Conservation (phyloP, 2,888 invertebrate genomes). For the Dendrolimus houi region DNA sequence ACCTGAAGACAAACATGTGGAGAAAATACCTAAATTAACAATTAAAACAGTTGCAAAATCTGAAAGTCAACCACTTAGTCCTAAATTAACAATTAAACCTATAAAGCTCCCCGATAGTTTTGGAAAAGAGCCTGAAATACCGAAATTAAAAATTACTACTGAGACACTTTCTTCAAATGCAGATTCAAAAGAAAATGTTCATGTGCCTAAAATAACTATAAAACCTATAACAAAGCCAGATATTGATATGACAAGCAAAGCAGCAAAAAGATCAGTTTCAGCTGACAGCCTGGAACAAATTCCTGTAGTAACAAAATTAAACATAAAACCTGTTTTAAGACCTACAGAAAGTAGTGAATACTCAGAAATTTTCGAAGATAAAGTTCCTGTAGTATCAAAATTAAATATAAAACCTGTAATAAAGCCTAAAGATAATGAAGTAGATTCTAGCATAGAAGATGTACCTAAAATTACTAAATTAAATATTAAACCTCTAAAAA, state of each 20-base stretch:
- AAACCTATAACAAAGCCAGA: conserved; percentile 62
- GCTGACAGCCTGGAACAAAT: conserved; percentile 51
- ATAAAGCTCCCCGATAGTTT: conserved; percentile 47
- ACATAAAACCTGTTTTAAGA: conserved; percentile 67
- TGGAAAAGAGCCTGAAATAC: conserved; percentile 34
- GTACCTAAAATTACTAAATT: conserved; percentile 72
- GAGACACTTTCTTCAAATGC: conserved; percentile 35
- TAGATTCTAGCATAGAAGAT: conserved; percentile 61
- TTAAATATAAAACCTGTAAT: conserved; percentile 73
- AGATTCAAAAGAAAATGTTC: conserved; percentile 49
- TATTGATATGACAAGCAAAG: conserved; percentile 30
- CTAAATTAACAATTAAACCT: conserved; percentile 70
- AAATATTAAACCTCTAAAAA: conserved; percentile 73
- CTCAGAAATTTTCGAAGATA: conserved; percentile 43
- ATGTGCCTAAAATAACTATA: conserved; percentile 77
- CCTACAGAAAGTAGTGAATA: conserved; percentile 47
- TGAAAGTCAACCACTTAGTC: conserved; percentile 57
- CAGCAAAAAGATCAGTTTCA: conserved; percentile 33
- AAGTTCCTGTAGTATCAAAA: conserved; percentile 72
- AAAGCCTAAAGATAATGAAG: conserved; percentile 64
- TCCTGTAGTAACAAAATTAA: conserved; percentile 59
- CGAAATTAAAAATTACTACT: conserved; percentile 41
- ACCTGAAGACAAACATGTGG: conserved; percentile 45
- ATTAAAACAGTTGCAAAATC: conserved; percentile 57
- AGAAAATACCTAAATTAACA: conserved; percentile 63